Evolutionary conservation across 2,113 vertebrate genomes (phyloP), one percentile per base, ranked within the genome.

Genomic region (Rhinoderma darwinii): DNA sequence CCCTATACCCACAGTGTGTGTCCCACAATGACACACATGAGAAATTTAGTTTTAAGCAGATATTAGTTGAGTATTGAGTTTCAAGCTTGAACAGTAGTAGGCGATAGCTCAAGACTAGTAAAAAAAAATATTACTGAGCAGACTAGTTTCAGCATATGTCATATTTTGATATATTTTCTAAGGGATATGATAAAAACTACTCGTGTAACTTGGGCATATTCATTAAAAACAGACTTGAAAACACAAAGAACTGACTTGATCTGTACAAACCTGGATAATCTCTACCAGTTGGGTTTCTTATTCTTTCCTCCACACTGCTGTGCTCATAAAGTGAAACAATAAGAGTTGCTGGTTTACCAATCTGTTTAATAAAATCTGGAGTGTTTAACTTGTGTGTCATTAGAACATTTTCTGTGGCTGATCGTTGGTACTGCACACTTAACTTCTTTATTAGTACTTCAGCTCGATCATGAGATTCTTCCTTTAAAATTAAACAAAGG

Each of bases 271-370:
- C 98, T 0, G 98, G 97, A 76, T 95, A 96, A 22, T 90, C 91
- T 25, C 91, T 94, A 70, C 92, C 90, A 1, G 92, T 84, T 0
- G 95, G 91, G 35, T 93, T 93, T 51, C 90, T 95, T 91, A 95
- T 93, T n/a, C 95, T 94, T 86, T 96, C 91, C 44, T 92, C 94
- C 73, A 99, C 94, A 15, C 96, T 97, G 84, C 91, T 92, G 89
- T 99, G 98, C 20, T 99, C 96, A 0, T 97, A 99, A 0, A 99
- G 94, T 9, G 94, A 91, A 43, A 94, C 88, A 0, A 98, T 95
- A 37, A 99, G 97, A 1, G 94, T 94, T 0, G 94, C 94, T 0
- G 98, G 98, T 86, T 95, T 93, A 0, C 96, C 95, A 0, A 96
- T 93, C 37, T 91, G 92, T 20, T 96, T 94, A 0, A 96, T 88